Evolutionary conservation across 2,113 vertebrate genomes (phyloP).

Genomic region (Acanthisitta chloris): DNA sequence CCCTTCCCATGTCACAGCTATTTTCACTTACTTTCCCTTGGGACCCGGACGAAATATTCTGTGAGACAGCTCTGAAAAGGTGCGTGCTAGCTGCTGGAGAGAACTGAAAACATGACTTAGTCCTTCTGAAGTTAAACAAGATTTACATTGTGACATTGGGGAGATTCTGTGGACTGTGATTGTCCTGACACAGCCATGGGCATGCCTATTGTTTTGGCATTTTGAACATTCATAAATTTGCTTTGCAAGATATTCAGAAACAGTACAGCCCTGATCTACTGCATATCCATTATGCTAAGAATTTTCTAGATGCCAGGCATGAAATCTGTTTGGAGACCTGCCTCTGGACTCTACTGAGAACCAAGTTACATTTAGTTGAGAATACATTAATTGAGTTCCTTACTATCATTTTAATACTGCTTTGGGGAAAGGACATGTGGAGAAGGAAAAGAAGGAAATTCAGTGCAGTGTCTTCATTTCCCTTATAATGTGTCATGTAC

Average conservation of each 20-base stretch:
- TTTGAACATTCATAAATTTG: not conserved
- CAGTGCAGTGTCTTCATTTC: not conserved
- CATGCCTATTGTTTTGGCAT: not conserved
- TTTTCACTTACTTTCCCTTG: not conserved
- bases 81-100: not conserved
- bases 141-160: not conserved
- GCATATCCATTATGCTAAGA: not conserved
- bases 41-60: not conserved
- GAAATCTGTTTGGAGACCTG: not conserved
- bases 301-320: not conserved
- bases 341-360: not conserved
- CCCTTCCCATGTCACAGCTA: not conserved
- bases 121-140: not conserved
- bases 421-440: not conserved
- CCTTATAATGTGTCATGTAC: not conserved
- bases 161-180: not conserved
- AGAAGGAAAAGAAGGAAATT: not conserved
- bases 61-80: not conserved
- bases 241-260: not conserved
- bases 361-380: not conserved
- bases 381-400: not conserved
- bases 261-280: not conserved
- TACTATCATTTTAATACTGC: not conserved
- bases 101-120: not conserved
- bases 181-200: not conserved